Conservation (phyloP, 37 sponge, comb jelly and placozoan genomes). For the Geodia barretti region DNA sequence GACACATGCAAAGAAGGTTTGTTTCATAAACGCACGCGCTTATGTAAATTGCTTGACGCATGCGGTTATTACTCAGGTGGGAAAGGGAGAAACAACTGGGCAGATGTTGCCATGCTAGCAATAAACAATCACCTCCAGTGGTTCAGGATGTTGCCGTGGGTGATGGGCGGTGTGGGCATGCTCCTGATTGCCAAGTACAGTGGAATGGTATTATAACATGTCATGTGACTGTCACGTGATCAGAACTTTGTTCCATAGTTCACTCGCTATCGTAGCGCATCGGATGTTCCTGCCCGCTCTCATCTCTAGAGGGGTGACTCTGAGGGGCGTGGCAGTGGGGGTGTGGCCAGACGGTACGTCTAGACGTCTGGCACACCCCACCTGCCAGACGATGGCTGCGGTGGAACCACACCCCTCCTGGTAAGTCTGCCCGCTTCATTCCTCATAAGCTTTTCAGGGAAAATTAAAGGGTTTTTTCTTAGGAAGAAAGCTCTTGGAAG, state of each 20-base stretch:
- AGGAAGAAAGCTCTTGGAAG: too few species aligned
- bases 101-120: conserved; percentile 19
- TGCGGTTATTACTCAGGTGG: too few species aligned
- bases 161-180: conserved; percentile 41
- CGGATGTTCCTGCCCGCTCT: conserved; percentile 5
- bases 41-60: too few species aligned
- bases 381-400: conserved; percentile 6
- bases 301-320: conserved; percentile 26
- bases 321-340: background rate
- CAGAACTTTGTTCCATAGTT: background rate
- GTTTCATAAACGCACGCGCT: too few species aligned
- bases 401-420: conserved; percentile 14
- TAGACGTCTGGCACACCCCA: conserved; percentile 36
- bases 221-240: conserved; percentile 3
- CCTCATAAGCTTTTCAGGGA: too few species aligned
- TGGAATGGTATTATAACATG: background rate
- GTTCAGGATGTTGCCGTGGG: conserved; percentile 43
- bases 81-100: too few species aligned
- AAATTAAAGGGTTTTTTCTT: too few species aligned
- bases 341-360: conserved; percentile 30
- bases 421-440: conserved; percentile 21
- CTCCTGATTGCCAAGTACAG: conserved; percentile 4
- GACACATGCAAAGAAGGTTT: too few species aligned
- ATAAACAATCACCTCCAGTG: conserved; percentile 16
- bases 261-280: background rate